Evolutionary conservation across 30 jellyfish, hydroid and myxozoan species (phyloP), one percentile per base, ranked within the genome.

Genomic region (Hydractinia symbiolongicarpus): DNA sequence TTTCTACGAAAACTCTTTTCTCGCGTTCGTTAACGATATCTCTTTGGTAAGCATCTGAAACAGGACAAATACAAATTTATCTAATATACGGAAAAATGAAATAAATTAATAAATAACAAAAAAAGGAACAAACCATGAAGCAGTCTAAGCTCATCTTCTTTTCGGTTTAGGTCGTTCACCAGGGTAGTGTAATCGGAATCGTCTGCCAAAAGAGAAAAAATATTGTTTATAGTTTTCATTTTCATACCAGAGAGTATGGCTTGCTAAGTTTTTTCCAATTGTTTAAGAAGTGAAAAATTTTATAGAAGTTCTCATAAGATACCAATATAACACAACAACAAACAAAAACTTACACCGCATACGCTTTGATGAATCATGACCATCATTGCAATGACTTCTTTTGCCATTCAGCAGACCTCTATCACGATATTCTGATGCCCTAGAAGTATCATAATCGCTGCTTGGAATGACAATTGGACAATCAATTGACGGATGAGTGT

Each of bases 391-490:
- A 55, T 9, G 85, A 17, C 10, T 11, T 8, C 83, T 66, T 50
- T 74, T 74, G 7, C 83, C 83, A 51, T 74, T 74, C 51, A 49
- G 58, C 5, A 74, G 5, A 40, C 83, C 72, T 81, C 78, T 76
- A 14, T 82, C 53, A 5, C 89, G 88, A 57, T 89, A 68, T 64
- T 86, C 83, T 44, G 95, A 79, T 6, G 73, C 64, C 54, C 82
- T 93, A 9, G 75, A 44, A 4, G 98, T 96, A 81, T 93, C 98
- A 77, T 87, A 93, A 82, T 93, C 98, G 44, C 96, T 95, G 76
- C 82, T 93, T 74, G 98, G 98, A 30, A 93, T 93, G 62, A 93
- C 98, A 66, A 93, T 93, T 15, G 98, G 98, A 51, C 98, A 93
- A 81, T 93, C 98, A 13, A 93, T 84, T 52, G 94, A 89, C 9